Evolutionary conservation across 1,140 invertebrate species (phyloP).

Genomic region (Drosophila pachea): DNA sequence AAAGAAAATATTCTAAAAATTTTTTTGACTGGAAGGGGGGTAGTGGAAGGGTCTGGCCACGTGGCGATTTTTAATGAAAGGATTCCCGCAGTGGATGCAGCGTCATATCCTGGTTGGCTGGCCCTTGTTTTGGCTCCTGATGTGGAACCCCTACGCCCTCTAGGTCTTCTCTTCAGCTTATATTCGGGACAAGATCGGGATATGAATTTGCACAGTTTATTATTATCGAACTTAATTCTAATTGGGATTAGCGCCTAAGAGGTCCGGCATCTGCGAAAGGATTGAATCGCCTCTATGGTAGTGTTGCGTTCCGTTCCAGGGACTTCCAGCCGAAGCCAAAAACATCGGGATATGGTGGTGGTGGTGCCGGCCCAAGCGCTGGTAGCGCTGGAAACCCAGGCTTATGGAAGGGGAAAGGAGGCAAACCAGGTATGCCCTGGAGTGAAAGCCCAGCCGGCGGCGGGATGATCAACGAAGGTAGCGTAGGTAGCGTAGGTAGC

Average conservation of each 20-base stretch:
- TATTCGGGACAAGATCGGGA: background rate
- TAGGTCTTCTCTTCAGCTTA: conserved; percentile 1
- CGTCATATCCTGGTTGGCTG: conserved; percentile 27
- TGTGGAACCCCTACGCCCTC: conserved; percentile 7
- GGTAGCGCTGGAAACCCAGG: too few relatives aligned
- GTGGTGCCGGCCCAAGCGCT: too few relatives aligned
- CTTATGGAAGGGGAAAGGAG: too few relatives aligned
- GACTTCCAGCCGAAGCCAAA: background rate
- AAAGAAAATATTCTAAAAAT: too few relatives aligned
- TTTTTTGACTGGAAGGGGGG: too few relatives aligned
- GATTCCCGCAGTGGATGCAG: background rate
- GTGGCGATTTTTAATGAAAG: too few relatives aligned
- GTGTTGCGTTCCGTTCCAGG: background rate
- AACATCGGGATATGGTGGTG: background rate
- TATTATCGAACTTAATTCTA: background rate
- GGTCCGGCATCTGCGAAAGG: too few relatives aligned
- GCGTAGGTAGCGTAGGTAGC: background rate
- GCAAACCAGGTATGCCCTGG: background rate
- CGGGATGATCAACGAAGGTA: background rate
- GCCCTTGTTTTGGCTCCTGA: conserved; percentile 10
- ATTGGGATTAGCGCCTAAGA: too few relatives aligned
- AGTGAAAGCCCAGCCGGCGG: background rate
- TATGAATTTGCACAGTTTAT: background rate
- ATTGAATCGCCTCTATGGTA: too few relatives aligned
- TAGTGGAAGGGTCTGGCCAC: too few relatives aligned